These are phyloP conservation scores for Drosophila oshimai DNA, from an alignment of 1,140 invertebrate genomes.

Conservation along the genomic window DNA sequence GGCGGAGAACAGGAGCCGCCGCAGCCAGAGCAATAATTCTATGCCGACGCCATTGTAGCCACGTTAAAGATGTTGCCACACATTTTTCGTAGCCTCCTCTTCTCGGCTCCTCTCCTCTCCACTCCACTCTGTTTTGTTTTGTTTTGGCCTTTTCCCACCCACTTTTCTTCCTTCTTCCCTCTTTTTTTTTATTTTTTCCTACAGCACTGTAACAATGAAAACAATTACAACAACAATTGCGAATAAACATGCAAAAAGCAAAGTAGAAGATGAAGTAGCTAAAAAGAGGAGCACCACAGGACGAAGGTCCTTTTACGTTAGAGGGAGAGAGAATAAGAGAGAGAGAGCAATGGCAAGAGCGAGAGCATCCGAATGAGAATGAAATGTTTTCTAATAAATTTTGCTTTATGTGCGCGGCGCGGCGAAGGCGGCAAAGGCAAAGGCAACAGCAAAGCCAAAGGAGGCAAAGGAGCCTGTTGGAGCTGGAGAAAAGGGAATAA, in stretches of 20 bases:
- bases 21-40: constrained; percentile 66
- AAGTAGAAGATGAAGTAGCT: constrained; percentile 78
- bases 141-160: constrained; percentile 21
- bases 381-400: constrained; percentile 81
- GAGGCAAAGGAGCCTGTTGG: background rate
- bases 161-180: background rate
- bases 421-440: constrained; percentile 19
- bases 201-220: constrained; percentile 65
- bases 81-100: constrained; percentile 61
- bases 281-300: constrained; percentile 1
- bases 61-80: constrained; percentile 79
- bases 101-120: constrained; percentile 10
- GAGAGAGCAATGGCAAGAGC: constrained; percentile 10
- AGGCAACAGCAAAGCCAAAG: background rate
- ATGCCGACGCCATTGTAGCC: constrained; percentile 71
- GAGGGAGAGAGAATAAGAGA: background rate
- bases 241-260: constrained; percentile 81
- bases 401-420: constrained; percentile 77
- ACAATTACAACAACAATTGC: constrained; percentile 81
- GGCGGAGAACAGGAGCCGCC: background rate
- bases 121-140: too few species aligned
- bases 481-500: constrained; percentile 60
- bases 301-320: constrained; percentile 1
- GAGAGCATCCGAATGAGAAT: constrained; percentile 61
- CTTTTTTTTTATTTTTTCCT: too few species aligned